Evolutionary conservation across 2,888 invertebrate species (phyloP).

Genomic region (Hartigia nigra): DNA sequence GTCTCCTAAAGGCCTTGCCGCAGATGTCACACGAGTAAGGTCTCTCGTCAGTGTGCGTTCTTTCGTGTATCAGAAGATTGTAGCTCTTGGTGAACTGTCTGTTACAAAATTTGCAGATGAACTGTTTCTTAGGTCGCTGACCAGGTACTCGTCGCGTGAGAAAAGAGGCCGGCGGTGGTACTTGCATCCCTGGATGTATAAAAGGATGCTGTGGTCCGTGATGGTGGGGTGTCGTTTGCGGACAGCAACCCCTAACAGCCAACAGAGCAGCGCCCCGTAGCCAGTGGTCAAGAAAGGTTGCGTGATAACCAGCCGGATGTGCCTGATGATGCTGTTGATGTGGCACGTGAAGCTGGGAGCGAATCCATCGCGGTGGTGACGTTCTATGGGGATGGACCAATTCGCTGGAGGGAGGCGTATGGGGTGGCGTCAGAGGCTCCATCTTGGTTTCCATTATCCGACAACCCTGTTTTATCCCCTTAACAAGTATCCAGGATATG

Average conservation of each 20-base stretch:
- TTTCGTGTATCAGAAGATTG: conserved; percentile 95
- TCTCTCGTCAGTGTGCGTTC: conserved; percentile 97
- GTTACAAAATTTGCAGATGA: conserved; percentile 98
- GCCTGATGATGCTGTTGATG: conserved; percentile 38
- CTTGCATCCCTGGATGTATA: conserved; percentile 47
- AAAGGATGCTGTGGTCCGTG: conserved; percentile 67
- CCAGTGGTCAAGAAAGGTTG: conserved; percentile 57
- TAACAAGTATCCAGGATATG: not conserved
- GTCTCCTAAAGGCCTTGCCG: conserved; percentile 95
- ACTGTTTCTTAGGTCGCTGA: conserved; percentile 94
- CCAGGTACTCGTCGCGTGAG: conserved; percentile 81
- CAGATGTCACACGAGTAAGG: conserved; percentile 99
- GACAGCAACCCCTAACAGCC: conserved; percentile 63
- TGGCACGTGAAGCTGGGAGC: conserved; percentile 37
- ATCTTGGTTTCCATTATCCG: conserved; percentile 55
- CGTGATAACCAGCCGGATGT: conserved; percentile 48
- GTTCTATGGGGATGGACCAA: conserved; percentile 19
- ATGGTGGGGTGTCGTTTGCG: conserved; percentile 60
- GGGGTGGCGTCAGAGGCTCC: conserved; percentile 61
- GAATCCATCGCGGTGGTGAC: conserved; percentile 46
- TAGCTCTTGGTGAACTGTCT: conserved; percentile 98
- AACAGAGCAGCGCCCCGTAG: conserved; percentile 54
- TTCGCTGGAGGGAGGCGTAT: conserved; percentile 53
- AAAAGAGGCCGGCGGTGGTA: conserved; percentile 66
- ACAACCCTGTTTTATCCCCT: not conserved